These are phyloP conservation scores for Microcebus tavaratra DNA, from an alignment of 2,113 vertebrate genomes.

Conservation along the genomic window DNA sequence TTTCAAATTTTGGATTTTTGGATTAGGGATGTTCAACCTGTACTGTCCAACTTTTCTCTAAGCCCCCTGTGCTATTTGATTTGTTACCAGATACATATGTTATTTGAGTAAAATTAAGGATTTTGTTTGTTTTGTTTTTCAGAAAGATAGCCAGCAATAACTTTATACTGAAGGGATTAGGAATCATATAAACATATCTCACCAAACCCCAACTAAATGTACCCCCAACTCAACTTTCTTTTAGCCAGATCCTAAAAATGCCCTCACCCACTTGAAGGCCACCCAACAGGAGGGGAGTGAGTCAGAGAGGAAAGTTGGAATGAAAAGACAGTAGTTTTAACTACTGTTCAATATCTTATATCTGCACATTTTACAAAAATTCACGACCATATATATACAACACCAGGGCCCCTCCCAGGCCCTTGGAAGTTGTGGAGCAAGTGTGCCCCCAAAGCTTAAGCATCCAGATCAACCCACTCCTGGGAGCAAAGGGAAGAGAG, in stretches of 20 bases:
- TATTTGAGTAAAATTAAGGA: slow-evolving; percentile 33
- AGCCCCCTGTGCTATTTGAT: not conserved
- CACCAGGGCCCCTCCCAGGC: not conserved
- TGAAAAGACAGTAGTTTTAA: not conserved
- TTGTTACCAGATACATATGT: not conserved
- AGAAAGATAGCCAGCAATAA: not conserved
- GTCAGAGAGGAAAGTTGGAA: not conserved
- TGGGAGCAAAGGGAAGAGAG: not conserved
- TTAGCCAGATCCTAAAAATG: not conserved
- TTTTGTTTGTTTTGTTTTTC: slow-evolving; percentile 29
- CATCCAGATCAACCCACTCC: not conserved
- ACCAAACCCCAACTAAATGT: not conserved
- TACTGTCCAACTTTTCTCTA: not conserved
- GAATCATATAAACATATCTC: not conserved
- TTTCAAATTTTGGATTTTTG: not conserved
- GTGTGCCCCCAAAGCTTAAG: not conserved
- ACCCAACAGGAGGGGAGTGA: not conserved
- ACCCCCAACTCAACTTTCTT: not conserved
- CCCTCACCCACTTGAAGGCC: not conserved
- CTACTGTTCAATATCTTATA: not conserved
- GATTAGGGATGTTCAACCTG: not conserved
- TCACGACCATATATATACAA: not conserved
- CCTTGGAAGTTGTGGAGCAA: not conserved
- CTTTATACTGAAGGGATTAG: not conserved
- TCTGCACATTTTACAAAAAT: not conserved